Conservation (phyloP, 2,113 vertebrate genomes). For the Phoenicopterus ruber region DNA sequence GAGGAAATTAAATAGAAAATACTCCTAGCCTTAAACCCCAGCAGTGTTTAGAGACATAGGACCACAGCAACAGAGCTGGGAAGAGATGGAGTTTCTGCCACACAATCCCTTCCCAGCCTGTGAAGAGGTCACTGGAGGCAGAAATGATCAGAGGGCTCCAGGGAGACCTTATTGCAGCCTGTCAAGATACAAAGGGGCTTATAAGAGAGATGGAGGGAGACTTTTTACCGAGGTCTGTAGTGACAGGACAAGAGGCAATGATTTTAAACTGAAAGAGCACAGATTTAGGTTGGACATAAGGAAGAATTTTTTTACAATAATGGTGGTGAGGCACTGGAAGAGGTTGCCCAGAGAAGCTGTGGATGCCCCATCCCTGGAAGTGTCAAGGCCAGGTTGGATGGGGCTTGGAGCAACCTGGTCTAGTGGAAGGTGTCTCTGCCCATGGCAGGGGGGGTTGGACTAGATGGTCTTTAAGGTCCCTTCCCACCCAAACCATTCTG, state of each 20-base stretch:
- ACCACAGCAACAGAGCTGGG: not conserved
- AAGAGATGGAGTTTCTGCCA: not conserved
- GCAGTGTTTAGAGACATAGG: not conserved
- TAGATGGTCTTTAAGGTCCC: not conserved
- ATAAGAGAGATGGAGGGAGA: not conserved
- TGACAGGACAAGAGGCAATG: not conserved
- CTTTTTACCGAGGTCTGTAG: not conserved
- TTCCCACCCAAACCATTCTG: not conserved
- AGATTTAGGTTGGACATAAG: not conserved
- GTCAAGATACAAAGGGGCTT: not conserved
- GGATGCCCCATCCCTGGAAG: not conserved
- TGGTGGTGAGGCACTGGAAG: accelerated
- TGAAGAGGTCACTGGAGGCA: not conserved
- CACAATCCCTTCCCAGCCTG: not conserved
- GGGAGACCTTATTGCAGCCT: not conserved
- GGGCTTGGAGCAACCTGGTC: not conserved
- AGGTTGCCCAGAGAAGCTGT: not conserved
- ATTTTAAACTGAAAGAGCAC: not conserved
- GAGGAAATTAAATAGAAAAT: not conserved
- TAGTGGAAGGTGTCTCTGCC: not conserved
- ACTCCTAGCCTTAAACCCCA: not conserved
- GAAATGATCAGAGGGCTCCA: not conserved
- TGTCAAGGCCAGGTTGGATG: not conserved
- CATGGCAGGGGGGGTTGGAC: accelerated
- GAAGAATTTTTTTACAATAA: not conserved